Evolutionary conservation across 1,140 invertebrate genomes (phyloP).

Genomic region (Heliothis virescens): DNA sequence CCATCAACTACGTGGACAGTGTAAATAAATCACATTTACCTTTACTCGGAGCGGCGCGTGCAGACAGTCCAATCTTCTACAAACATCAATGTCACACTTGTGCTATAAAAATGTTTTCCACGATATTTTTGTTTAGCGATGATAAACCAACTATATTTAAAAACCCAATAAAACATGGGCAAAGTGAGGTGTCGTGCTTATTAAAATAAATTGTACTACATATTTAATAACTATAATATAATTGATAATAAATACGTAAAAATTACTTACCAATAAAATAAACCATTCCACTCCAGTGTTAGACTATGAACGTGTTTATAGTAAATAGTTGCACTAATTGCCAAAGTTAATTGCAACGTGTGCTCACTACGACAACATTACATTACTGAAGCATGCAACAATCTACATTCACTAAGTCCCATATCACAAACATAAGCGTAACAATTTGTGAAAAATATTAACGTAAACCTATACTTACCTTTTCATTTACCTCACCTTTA

Average conservation of each 20-base stretch:
- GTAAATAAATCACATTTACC: conserved; percentile 67
- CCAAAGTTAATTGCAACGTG: conserved; percentile 45
- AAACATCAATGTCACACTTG: conserved; percentile 58
- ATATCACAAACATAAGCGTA: conserved; percentile 71
- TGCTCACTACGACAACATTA: conserved; percentile 47
- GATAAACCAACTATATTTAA: conserved; percentile 41
- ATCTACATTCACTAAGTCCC: conserved; percentile 63
- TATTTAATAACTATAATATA: conserved; percentile 48
- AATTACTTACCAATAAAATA: conserved; percentile 69
- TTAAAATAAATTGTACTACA: conserved; percentile 57
- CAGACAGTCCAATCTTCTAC: conserved; percentile 58
- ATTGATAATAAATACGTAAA: conserved; percentile 58
- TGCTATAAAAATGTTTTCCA: conserved; percentile 47
- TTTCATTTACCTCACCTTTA: conserved; percentile 77
- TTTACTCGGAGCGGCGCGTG: conserved; percentile 50
- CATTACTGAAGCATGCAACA: conserved; percentile 66
- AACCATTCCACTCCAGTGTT: conserved; percentile 61
- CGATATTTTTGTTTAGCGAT: conserved; percentile 43
- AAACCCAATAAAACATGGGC: conserved; percentile 50
- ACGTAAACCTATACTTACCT: conserved; percentile 74
- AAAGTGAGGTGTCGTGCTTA: conserved; percentile 63
- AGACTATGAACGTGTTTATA: conserved; percentile 49
- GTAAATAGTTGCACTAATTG: conserved; percentile 40
- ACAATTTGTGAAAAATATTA: conserved; percentile 48
- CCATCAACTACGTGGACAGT: conserved; percentile 74